phyloP scores from a whole-genome alignment of 1,140 invertebrate species.

The Polyergus mexicanus region DNA sequence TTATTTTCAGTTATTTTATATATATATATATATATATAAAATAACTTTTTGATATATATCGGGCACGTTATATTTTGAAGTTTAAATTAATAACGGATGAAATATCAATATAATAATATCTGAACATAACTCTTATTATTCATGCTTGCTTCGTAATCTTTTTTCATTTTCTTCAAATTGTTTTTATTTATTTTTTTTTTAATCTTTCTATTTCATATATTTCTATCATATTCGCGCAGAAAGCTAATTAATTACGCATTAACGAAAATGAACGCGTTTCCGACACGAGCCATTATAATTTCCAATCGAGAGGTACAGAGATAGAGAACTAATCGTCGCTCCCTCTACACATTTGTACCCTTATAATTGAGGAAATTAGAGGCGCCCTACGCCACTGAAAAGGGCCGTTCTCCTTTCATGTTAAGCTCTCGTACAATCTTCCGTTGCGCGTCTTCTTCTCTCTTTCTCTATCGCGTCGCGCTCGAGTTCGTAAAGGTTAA shows the following conservation, averaged over 20 bases:
- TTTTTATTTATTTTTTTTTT: background rate
- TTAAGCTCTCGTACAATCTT: conserved; percentile 49
- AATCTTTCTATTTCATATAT: background rate
- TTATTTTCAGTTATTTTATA: background rate
- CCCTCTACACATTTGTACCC: conserved; percentile 8
- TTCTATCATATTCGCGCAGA: background rate
- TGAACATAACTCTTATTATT: background rate
- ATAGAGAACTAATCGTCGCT: conserved; percentile 21
- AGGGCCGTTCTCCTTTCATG: conserved; percentile 55
- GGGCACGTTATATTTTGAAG: background rate
- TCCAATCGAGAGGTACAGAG: background rate
- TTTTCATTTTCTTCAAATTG: background rate
- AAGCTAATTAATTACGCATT: background rate
- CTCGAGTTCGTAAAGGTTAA: conserved; percentile 74
- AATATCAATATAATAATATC: background rate
- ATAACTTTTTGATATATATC: background rate
- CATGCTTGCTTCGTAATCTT: background rate
- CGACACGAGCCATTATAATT: background rate
- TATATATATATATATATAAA: background rate
- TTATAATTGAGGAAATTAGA: conserved; percentile 56
- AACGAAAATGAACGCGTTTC: background rate
- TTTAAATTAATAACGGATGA: background rate
- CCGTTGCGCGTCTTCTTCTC: conserved; percentile 54
- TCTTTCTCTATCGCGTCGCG: conserved; percentile 52
- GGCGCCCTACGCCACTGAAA: conserved; percentile 41